These are phyloP conservation scores for Agrochola circellaris DNA, from an alignment of 2,888 invertebrate genomes.

Conservation along the genomic window DNA sequence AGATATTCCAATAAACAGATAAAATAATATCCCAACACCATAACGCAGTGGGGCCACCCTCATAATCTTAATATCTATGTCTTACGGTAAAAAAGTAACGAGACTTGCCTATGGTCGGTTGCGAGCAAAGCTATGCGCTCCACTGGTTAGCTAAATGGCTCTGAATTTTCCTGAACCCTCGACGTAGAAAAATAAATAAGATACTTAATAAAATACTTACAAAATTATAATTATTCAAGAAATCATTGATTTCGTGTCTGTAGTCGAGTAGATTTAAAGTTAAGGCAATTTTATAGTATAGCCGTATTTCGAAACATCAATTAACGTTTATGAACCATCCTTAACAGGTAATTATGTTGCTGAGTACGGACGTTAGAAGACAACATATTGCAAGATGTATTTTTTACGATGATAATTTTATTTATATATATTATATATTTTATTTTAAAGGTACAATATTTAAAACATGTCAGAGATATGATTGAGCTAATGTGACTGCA, in stretches of 20 bases:
- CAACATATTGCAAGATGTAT: not conserved
- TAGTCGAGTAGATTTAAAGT: slow-evolving; percentile 47
- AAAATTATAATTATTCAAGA: slow-evolving; percentile 62
- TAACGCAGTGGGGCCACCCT: slow-evolving; percentile 50
- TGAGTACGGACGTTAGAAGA: not conserved
- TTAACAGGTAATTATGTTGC: not conserved
- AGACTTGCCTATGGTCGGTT: slow-evolving; percentile 86
- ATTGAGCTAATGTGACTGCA: not conserved
- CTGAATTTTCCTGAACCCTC: slow-evolving; percentile 84
- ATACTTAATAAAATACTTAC: slow-evolving; percentile 75
- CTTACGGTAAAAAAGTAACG: slow-evolving; percentile 86
- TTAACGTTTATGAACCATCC: not conserved
- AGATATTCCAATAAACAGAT: not conserved
- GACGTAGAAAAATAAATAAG: slow-evolving; percentile 84
- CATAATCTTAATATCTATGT: slow-evolving; percentile 86
- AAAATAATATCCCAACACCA: slow-evolving; percentile 36
- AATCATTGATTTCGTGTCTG: slow-evolving; percentile 70
- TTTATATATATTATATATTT: no score
- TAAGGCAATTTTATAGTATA: not conserved
- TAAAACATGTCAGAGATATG: slow-evolving; percentile 2
- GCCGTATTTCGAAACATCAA: not conserved
- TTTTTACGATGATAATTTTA: not conserved
- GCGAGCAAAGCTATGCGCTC: slow-evolving; percentile 59
- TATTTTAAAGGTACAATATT: not conserved
- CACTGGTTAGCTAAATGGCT: slow-evolving; percentile 80